Evolutionary conservation across 2,113 vertebrate species (phyloP).

Genomic region (Micronycteris hirsuta): DNA sequence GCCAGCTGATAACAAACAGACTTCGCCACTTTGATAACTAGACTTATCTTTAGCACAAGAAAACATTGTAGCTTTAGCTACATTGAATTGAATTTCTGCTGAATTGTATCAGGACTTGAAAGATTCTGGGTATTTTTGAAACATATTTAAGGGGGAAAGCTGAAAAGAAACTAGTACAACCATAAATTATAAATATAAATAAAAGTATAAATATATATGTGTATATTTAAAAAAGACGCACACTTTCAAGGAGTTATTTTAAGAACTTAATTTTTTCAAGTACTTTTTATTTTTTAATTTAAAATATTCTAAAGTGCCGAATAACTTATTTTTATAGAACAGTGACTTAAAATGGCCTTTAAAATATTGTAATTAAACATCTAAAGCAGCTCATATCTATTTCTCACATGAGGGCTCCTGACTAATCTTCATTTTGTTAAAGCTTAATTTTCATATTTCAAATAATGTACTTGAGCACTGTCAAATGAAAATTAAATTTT

Average conservation of each 20-base stretch:
- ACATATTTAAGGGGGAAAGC: not conserved
- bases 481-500: constrained; percentile 47
- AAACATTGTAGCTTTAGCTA: no score
- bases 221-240: not conserved
- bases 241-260: not conserved
- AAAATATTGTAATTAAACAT: constrained; percentile 6
- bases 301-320: not conserved
- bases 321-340: not conserved
- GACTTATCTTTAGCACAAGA: not conserved
- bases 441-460: constrained; percentile 30
- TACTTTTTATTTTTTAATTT: not conserved
- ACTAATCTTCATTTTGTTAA: not conserved
- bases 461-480: not conserved
- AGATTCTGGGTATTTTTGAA: not conserved
- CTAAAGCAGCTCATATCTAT: not conserved
- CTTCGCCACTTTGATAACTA: constrained; percentile 20
- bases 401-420: not conserved
- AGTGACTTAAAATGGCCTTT: not conserved
- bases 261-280: not conserved
- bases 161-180: not conserved
- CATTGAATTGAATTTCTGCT: not conserved
- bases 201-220: no score
- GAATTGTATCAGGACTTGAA: not conserved
- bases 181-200: not conserved
- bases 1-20: not conserved